Evolutionary conservation across 2,797 vertebrate genomes (phyloP).

Genomic region (Protonibea diacanthus): DNA sequence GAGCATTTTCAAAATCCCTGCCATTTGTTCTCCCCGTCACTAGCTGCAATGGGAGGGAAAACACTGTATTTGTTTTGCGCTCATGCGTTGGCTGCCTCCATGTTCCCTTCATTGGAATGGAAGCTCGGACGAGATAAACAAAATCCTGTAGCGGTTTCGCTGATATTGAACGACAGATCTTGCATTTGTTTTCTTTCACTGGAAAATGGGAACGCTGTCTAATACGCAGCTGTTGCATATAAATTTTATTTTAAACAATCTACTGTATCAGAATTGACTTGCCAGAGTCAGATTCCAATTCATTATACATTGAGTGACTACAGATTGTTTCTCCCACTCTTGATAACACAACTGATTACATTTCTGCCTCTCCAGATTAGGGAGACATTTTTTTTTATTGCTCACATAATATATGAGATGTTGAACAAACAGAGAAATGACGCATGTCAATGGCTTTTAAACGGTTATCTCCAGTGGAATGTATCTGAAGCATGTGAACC

Average conservation of each 20-base stretch:
- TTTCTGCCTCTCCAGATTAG: constrained; percentile 14
- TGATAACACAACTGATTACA: constrained; percentile 20
- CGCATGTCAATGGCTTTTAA: constrained; percentile 4
- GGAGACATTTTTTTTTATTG: constrained; percentile 25
- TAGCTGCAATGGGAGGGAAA: constrained; percentile 68
- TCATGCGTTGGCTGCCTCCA: constrained; percentile 62
- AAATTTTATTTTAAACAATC: constrained; percentile 42
- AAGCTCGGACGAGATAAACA: constrained; percentile 65
- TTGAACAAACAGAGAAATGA: constrained; percentile 49
- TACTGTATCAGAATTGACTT: constrained; percentile 26
- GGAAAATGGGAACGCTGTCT: constrained; percentile 38
- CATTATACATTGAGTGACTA: constrained; percentile 46
- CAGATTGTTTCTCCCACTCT: constrained; percentile 45
- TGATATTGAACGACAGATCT: constrained; percentile 49
- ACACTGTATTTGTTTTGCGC: constrained; percentile 73
- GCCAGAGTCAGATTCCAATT: constrained; percentile 42
- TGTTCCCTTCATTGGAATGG: constrained; percentile 61
- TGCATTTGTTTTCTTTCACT: constrained; percentile 50
- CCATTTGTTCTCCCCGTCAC: constrained; percentile 65
- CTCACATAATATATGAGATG: constrained; percentile 30
- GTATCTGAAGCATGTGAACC: constrained; percentile 26
- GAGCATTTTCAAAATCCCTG: constrained; percentile 59
- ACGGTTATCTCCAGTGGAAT: constrained; percentile 45
- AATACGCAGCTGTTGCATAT: constrained; percentile 44
- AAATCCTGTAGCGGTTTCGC: constrained; percentile 38